Evolutionary conservation across 2,888 invertebrate genomes (phyloP).

Genomic region (Odontothrips loti): DNA sequence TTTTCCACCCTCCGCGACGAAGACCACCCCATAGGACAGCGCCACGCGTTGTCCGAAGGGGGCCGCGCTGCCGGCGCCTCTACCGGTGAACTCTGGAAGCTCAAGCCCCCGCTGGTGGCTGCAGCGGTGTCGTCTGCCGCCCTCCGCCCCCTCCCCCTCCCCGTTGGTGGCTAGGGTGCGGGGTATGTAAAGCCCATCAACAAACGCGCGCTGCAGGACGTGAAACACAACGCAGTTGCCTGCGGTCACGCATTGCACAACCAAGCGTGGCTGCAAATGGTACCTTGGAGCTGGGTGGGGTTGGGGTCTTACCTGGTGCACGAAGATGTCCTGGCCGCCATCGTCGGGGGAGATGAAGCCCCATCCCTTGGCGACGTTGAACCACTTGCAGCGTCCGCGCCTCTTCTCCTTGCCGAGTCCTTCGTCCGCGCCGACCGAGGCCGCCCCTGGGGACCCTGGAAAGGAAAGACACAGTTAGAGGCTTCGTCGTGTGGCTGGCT

Average conservation of each 20-base stretch:
- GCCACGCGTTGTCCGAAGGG: not conserved
- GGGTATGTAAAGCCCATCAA: no score
- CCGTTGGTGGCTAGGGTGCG: no score
- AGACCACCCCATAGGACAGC: not conserved
- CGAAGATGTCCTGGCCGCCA: slow-evolving; percentile 86
- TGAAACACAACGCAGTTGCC: no score
- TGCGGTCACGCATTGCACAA: no score
- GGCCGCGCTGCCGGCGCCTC: not conserved
- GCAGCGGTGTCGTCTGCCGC: no score
- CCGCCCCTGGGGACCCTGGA: slow-evolving; percentile 45
- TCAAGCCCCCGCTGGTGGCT: not conserved
- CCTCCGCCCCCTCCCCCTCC: not conserved
- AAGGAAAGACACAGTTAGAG: not conserved
- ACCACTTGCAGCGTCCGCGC: slow-evolving; percentile 88
- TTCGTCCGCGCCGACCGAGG: slow-evolving; percentile 42
- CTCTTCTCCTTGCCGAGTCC: slow-evolving; percentile 58
- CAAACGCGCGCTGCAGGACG: no score
- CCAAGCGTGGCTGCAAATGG: no score
- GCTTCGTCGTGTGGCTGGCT: no score
- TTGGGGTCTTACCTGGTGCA: slow-evolving; percentile 71
- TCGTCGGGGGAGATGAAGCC: slow-evolving; percentile 90
- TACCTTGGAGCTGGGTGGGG: no score
- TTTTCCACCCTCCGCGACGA: not conserved
- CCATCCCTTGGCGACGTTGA: slow-evolving; percentile 93
- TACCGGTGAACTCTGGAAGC: not conserved